Conservation (phyloP, 2,113 vertebrate species). For the rat (Rattus norvegicus) region GRCr8 NC_086023.1:163903501-163904000, state of each 20-base stretch:
- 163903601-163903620: neutral
- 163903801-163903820: neutral
- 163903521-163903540: constrained; percentile 77
- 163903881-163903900: no score
- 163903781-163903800: neutral
- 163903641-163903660: neutral
- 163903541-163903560: constrained; percentile 82
- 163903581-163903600: constrained; percentile 50
- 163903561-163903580: constrained; percentile 53
- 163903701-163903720: neutral
- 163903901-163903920: neutral
- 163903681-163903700: neutral
- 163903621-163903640: neutral
- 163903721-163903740: neutral
- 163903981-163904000: no score
- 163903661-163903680: neutral
- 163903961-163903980: no score
- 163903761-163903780: no score
- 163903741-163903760: rapidly evolving
- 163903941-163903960: no score
- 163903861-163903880: neutral
- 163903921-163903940: neutral
- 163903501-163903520: constrained; percentile 80
- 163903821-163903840: rapidly evolving
- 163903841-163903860: neutral